Percentiles rank a stretch among this genome's conserved stretches.
Conservation (phyloP, 2,888 invertebrate genomes). For the Hypena proboscidalis region DNA sequence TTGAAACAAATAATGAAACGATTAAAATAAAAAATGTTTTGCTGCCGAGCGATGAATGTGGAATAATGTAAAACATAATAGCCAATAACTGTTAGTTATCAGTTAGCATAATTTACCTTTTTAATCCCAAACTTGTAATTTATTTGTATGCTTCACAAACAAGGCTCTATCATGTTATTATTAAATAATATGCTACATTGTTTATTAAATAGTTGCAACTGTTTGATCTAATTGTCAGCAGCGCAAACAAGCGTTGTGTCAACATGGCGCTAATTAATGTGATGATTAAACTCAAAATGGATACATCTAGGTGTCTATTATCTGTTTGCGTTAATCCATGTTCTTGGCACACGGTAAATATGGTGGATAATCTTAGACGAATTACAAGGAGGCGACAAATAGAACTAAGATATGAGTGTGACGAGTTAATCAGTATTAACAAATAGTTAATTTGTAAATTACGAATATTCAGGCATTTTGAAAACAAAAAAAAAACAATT, state of each 20-base stretch:
- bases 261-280: constrained; percentile 79
- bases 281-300: constrained; percentile 76
- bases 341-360: constrained; percentile 48
- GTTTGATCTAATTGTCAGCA: constrained; percentile 76
- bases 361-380: constrained; percentile 39
- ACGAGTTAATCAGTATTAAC: too few species aligned
- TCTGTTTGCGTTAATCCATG: constrained; percentile 61
- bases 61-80: too few species aligned
- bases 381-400: constrained; percentile 17
- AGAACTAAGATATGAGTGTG: background rate
- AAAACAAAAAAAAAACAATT: too few species aligned
- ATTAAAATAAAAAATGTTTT: too few species aligned
- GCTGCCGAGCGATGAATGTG: too few species aligned
- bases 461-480: too few species aligned
- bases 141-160: constrained; percentile 25
- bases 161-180: constrained; percentile 22
- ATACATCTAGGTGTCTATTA: constrained; percentile 71
- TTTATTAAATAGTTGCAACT: constrained; percentile 67
- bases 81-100: too few species aligned
- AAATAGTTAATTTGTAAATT: too few species aligned
- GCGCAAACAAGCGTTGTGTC: constrained; percentile 71
- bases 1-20: too few species aligned
- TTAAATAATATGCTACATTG: constrained; percentile 49
- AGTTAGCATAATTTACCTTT: background rate
- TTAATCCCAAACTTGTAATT: constrained; percentile 12